phyloP scores from a whole-genome alignment of 2,888 invertebrate species.

The Leucophenga maculata region DNA sequence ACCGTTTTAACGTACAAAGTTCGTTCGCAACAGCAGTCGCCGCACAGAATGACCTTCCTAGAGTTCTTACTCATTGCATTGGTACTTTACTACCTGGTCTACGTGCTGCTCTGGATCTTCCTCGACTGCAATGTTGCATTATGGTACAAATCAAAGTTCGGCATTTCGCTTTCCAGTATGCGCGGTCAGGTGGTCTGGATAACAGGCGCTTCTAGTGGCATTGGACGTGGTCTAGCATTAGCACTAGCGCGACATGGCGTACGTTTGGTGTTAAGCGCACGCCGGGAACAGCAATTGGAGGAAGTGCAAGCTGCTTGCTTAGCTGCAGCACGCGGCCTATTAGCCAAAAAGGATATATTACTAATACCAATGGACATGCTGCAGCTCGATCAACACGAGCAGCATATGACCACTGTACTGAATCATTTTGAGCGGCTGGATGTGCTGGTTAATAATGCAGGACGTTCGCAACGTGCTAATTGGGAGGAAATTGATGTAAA shows the following conservation, averaged over 20 bases:
- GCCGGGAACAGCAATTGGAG: conserved; percentile 77
- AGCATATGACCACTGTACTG: conserved; percentile 77
- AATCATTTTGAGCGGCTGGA: conserved; percentile 82
- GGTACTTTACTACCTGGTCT: conserved; percentile 74
- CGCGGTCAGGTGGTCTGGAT: conserved; percentile 85
- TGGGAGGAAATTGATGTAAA: conserved; percentile 81
- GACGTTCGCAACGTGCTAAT: conserved; percentile 82
- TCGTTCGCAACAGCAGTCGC: not conserved
- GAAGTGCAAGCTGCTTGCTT: conserved; percentile 79
- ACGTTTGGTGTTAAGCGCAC: conserved; percentile 79
- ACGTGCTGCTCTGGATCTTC: conserved; percentile 73
- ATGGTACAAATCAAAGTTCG: conserved; percentile 76
- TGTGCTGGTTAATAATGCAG: conserved; percentile 86
- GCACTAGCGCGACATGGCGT: conserved; percentile 79
- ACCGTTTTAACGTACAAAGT: not conserved
- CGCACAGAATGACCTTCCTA: conserved; percentile 61
- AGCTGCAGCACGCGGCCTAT: conserved; percentile 62
- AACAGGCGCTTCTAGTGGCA: conserved; percentile 88
- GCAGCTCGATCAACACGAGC: conserved; percentile 76
- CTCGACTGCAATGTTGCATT: conserved; percentile 78
- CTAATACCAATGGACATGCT: conserved; percentile 81
- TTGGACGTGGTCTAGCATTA: conserved; percentile 83
- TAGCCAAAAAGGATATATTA: conserved; percentile 77
- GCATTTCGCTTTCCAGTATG: conserved; percentile 75
- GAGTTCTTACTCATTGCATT: conserved; percentile 63